These are phyloP conservation scores for Gobio occitaniae DNA, from an alignment of 2,797 vertebrate species.

Conservation along the genomic window DNA sequence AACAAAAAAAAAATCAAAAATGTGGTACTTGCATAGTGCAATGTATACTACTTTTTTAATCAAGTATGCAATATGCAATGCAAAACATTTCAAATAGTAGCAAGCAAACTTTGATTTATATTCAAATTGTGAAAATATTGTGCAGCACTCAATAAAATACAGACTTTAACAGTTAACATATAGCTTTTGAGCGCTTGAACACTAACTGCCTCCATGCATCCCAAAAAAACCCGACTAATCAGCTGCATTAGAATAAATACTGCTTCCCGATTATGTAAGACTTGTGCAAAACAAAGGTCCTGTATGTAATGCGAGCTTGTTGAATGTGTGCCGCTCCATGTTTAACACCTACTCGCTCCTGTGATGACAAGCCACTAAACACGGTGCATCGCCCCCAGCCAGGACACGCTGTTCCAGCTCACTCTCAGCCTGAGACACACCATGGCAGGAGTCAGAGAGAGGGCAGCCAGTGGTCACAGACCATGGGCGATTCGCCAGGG, in stretches of 20 bases:
- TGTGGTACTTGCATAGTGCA: too few relatives aligned
- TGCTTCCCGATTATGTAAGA: background rate
- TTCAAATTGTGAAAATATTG: too few relatives aligned
- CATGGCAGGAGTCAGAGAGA: background rate
- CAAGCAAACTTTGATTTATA: background rate
- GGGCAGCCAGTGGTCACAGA: conserved; percentile 12
- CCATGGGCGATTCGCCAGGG: background rate
- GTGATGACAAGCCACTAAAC: conserved; percentile 4
- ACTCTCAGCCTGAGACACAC: background rate
- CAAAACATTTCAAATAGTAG: too few relatives aligned
- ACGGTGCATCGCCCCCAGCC: background rate
- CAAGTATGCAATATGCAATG: too few relatives aligned
- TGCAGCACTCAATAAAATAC: background rate
- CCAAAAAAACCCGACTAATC: background rate
- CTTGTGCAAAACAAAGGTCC: background rate
- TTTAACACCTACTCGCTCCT: background rate
- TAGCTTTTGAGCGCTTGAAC: background rate
- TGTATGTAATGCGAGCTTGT: conserved; percentile 1
- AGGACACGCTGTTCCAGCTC: conserved; percentile 31
- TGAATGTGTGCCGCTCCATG: background rate
- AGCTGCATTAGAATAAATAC: conserved; percentile 3
- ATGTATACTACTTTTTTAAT: too few relatives aligned
- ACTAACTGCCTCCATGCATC: background rate
- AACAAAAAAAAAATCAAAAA: too few relatives aligned
- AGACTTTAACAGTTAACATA: background rate